Percentiles rank a stretch among this genome's conserved stretches.
Evolutionary conservation across 2,888 invertebrate genomes (phyloP).

Genomic region (Mesorhabditis spiculigera): DNA sequence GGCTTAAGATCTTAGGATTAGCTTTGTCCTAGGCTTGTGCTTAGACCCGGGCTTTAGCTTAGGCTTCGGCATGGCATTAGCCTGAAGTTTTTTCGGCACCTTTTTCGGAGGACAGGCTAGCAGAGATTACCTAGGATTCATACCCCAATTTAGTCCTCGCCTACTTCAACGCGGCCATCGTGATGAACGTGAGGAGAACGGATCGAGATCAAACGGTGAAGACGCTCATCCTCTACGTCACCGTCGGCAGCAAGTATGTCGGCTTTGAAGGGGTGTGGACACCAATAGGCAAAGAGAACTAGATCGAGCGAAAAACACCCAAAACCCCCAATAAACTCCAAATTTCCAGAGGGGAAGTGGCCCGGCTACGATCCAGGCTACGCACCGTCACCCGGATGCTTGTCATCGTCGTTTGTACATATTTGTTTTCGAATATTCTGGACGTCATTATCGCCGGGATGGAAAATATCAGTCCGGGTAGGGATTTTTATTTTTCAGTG

Average conservation of each 20-base stretch:
- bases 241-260: conserved; percentile 45
- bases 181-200: conserved; percentile 43
- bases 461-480: conserved; percentile 20
- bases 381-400: conserved; percentile 44
- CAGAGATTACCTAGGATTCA: background rate
- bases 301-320: background rate
- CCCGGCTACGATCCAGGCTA: conserved; percentile 33
- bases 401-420: conserved; percentile 41
- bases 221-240: conserved; percentile 47
- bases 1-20: no score
- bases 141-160: conserved; percentile 37
- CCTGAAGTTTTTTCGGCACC: no score
- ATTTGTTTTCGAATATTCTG: conserved; percentile 35
- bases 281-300: no score
- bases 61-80: no score
- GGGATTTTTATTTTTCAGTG: no score
- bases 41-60: no score
- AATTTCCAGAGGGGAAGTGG: conserved; percentile 35
- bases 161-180: conserved; percentile 50
- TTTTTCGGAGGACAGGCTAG: no score
- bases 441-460: conserved; percentile 40
- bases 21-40: no score
- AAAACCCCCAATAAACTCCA: background rate
- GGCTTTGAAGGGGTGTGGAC: no score
- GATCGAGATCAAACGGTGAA: conserved; percentile 49